Percentiles rank a stretch among this genome's conserved stretches.
Conservation (phyloP, 2,888 invertebrate species). For the Xanthia icteritia region DNA sequence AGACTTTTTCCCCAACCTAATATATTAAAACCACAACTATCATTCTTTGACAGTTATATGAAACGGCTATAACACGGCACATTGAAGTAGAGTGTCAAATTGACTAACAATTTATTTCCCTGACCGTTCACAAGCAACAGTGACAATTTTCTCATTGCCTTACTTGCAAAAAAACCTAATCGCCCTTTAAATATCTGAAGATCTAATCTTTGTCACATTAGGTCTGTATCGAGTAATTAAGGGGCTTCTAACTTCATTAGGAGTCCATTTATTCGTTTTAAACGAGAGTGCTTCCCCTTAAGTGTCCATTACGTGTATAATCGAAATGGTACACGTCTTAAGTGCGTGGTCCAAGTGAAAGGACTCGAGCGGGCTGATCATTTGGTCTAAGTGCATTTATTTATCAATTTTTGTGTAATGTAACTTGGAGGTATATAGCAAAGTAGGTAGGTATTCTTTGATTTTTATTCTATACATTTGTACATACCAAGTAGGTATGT, state of each 20-base stretch:
- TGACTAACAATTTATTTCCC: too few species aligned
- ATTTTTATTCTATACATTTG: background rate
- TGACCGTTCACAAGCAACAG: background rate
- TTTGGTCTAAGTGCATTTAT: background rate
- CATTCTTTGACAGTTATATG: background rate
- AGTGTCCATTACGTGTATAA: constrained; percentile 77
- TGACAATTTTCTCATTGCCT: background rate
- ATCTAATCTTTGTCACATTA: constrained; percentile 73
- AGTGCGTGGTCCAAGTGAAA: constrained; percentile 49
- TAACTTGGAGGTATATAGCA: background rate
- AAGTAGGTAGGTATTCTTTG: background rate
- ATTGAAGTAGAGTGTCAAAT: background rate
- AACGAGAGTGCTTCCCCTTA: constrained; percentile 73
- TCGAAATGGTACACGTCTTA: constrained; percentile 70
- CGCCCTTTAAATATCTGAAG: constrained; percentile 36
- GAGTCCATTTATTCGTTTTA: constrained; percentile 78
- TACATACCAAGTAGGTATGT: background rate
- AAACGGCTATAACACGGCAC: background rate
- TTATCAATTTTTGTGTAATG: background rate
- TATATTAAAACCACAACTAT: background rate
- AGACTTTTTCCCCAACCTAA: too few species aligned
- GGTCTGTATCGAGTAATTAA: constrained; percentile 78
- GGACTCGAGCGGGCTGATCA: background rate
- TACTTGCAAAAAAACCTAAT: constrained; percentile 23
- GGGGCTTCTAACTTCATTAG: constrained; percentile 76